Conservation (phyloP, 2,113 vertebrate species). For the Callipepla californica region DNA sequence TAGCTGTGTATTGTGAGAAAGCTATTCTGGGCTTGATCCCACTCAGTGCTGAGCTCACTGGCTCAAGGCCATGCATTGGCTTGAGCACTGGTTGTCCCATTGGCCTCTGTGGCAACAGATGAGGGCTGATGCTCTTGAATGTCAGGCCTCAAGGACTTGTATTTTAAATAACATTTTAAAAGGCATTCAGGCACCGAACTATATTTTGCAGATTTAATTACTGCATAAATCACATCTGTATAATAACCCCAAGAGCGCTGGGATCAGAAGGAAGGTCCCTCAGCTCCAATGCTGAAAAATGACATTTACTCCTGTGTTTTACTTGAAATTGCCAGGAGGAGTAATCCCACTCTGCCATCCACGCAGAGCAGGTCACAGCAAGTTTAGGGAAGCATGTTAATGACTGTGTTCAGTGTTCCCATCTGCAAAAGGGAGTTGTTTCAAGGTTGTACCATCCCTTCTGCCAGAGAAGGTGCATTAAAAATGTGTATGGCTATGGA, state of each 20-base stretch:
- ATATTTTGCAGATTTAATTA: conserved; percentile 28
- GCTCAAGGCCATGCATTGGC: background rate
- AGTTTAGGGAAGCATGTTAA: background rate
- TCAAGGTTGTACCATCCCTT: background rate
- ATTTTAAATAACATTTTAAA: conserved; percentile 15
- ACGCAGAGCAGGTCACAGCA: background rate
- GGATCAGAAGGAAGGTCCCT: background rate
- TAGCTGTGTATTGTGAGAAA: background rate
- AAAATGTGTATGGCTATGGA: background rate
- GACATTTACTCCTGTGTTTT: background rate
- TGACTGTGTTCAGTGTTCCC: background rate
- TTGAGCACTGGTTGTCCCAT: background rate
- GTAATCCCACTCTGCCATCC: background rate
- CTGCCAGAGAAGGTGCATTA: background rate
- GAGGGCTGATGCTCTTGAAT: background rate
- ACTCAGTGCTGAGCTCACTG: fast-evolving
- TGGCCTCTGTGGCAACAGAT: background rate
- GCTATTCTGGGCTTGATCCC: background rate
- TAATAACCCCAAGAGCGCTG: background rate
- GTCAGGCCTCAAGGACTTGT: background rate
- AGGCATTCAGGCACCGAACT: background rate
- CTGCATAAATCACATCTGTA: conserved; percentile 13
- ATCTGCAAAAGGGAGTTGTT: background rate
- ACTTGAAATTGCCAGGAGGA: background rate
- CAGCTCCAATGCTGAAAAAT: background rate